Base-by-base conservation (phyloP, 2,113 vertebrate genomes). In the Lynx canadensis region DNA sequence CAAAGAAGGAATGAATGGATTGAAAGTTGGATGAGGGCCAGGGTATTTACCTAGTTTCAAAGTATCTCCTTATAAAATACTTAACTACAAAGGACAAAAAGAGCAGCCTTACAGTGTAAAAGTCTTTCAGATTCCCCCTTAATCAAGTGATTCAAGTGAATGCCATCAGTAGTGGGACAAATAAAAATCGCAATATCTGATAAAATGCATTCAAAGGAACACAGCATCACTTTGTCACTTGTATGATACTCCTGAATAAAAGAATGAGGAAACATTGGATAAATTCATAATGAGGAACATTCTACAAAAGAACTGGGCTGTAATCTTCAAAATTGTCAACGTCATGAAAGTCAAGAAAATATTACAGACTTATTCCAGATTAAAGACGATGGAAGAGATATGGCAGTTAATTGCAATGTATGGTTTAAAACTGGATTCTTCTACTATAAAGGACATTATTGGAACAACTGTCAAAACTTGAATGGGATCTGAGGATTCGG, bases 51-150 rank as follows among this genome's bases (percentile, higher is more conserved):
- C 55, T 65, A 69, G 4, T 96, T 66, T 85, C 74, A 89, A 83
- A 89, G 65, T 66, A 92, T 4, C 25, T 76, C 38, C 14, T 89
- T 45, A 74, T 71, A 80, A 95, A 94, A 92, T 71, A 92, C 38
- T 50, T 89, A 96, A 80, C 31, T 63, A 65, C 2, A 36, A 90
- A 73, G 27, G 18, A 33, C 36, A 73, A 86, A 80, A 50, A 92
- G 5, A 91, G n/a, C 45, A 86, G 63, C 41, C 71, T 38, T 65
- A 84, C 6, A 80, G 23, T 52, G 76, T 81, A 94, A 65, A 76
- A 92, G 38, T 73, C 29, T 38, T 78, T 94, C 8, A 50, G 57
- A 82, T 41, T 69, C 23, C 7, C 74, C 57, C 78, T 88, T 76
- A 93, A 80, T 94, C 52, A 93, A 71, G 16, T 8, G 9, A 81